Conservation (phyloP, 2,113 vertebrate species). For the Trichomycterus rosablanca region DNA sequence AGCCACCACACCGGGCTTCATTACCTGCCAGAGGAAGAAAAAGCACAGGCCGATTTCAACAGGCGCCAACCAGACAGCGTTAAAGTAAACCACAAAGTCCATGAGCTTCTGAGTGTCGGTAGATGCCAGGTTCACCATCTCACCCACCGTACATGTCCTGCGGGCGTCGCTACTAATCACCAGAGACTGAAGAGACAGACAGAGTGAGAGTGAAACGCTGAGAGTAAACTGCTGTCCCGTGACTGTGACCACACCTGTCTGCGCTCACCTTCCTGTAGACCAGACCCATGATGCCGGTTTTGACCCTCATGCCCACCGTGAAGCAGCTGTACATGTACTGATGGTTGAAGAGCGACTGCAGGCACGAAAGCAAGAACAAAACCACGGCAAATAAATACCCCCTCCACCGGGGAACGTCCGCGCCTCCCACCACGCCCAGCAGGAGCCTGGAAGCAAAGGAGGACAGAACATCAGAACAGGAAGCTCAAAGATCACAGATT, state of each 20-base stretch:
- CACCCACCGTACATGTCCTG: slow-evolving; percentile 64
- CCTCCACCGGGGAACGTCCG: slow-evolving; percentile 65
- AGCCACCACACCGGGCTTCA: too few species aligned
- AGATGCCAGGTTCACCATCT: slow-evolving; percentile 80
- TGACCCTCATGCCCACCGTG: slow-evolving; percentile 76
- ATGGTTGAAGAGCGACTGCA: slow-evolving; percentile 80
- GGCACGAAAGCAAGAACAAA: slow-evolving; percentile 73
- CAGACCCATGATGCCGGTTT: slow-evolving; percentile 75
- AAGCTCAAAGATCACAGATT: too few species aligned
- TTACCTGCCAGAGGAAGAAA: slow-evolving; percentile 83
- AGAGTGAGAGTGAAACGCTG: slow-evolving; percentile 8
- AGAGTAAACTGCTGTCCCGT: too few species aligned
- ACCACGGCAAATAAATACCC: slow-evolving; percentile 71
- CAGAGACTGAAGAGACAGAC: slow-evolving; percentile 65
- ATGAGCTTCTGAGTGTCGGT: slow-evolving; percentile 80
- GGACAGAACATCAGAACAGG: neutral
- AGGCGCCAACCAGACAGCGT: slow-evolving; percentile 76
- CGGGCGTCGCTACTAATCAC: slow-evolving; percentile 69
- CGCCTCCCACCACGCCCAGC: slow-evolving; percentile 71
- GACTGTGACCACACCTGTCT: too few species aligned
- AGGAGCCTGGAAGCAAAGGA: slow-evolving; percentile 65
- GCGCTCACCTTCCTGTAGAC: slow-evolving; percentile 79
- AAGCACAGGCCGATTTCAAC: slow-evolving; percentile 78
- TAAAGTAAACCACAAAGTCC: slow-evolving; percentile 77
- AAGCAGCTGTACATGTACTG: slow-evolving; percentile 77